Base-by-base conservation (phyloP, 2,113 vertebrate species). In the Upupa epops region DNA sequence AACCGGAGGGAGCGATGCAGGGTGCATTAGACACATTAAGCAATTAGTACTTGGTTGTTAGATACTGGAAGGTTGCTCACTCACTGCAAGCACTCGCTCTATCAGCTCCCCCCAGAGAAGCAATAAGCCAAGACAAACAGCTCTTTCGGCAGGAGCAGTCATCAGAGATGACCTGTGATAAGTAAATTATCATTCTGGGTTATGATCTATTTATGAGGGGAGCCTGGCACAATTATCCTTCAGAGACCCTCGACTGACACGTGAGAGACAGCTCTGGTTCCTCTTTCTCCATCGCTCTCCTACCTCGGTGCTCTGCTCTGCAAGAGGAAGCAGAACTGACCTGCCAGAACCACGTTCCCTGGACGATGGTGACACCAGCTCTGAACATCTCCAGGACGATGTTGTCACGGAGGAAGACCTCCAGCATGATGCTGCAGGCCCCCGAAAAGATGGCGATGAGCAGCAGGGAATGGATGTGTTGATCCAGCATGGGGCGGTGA, bases 261-360 rank as follows among this genome's bases (percentile, higher is more conserved):
- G 0, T 28, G 52, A 75, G 8, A 31, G 11, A 42, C 4, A 2
- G 65, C 55, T 49, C 3, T 36, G 37, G 6, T 1, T 51, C 34
- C 65, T 34, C 71, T 25, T 69, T 34, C 5, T 40, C 65, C 54
- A 1, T 11, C 3, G 21, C 37, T 34, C 68, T 49, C 6, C 77
- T 13, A 8, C 37, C 75, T 31, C 3, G 0, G 13, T 13, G 29
- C 42, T 59, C 59, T 29, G 31, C 80, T 46, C 71, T 4, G 1
- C 20, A 6, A 32, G 6, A 46, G 29, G 4, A 29, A 59, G 73
- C 40, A 70, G 49, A 54, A 88, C 91, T 51, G 81, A 99, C 99
- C 98, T 99, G 98, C 97, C 98, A 99, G 96, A 99, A 99, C 99
- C 99, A 99, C 0, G 98, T 98, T 26, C 99, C 99, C 90, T 99